Evolutionary conservation across 2,797 vertebrate genomes (phyloP).

Genomic region (Sarcophilus harrisii): DNA sequence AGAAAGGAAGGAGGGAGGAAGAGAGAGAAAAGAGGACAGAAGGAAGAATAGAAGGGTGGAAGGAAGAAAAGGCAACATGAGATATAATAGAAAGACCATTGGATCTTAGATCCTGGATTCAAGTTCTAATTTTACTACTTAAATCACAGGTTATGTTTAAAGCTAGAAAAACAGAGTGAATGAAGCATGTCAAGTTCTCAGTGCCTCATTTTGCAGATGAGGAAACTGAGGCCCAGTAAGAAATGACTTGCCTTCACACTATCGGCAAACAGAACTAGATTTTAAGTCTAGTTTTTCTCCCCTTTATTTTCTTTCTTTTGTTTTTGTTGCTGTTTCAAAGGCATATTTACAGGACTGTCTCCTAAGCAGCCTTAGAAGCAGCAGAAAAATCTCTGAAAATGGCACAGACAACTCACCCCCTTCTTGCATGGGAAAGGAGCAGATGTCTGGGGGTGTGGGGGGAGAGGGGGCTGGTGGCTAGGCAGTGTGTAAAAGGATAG

Average conservation of each 20-base stretch:
- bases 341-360: slow-evolving; percentile 36
- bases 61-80: neutral
- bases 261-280: too few relatives aligned
- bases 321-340: slow-evolving; percentile 40
- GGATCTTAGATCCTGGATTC: neutral
- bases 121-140: neutral
- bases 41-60: neutral
- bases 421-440: slow-evolving; percentile 17
- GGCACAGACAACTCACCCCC: slow-evolving; percentile 31
- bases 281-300: neutral
- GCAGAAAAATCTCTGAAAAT: slow-evolving; percentile 47
- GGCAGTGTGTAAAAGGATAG: slow-evolving; percentile 8
- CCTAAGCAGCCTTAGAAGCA: slow-evolving; percentile 11
- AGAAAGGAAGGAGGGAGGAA: too few relatives aligned
- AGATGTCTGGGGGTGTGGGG: slow-evolving; percentile 43
- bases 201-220: neutral
- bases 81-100: neutral
- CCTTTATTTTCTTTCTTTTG: neutral
- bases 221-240: neutral
- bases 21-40: too few relatives aligned
- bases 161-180: neutral
- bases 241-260: neutral
- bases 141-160: neutral
- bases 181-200: neutral
- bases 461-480: neutral